Percentiles rank a stretch among this genome's conserved stretches.
Evolutionary conservation across 2,888 invertebrate species (phyloP).

Genomic region (Drosophila fungiperda): DNA sequence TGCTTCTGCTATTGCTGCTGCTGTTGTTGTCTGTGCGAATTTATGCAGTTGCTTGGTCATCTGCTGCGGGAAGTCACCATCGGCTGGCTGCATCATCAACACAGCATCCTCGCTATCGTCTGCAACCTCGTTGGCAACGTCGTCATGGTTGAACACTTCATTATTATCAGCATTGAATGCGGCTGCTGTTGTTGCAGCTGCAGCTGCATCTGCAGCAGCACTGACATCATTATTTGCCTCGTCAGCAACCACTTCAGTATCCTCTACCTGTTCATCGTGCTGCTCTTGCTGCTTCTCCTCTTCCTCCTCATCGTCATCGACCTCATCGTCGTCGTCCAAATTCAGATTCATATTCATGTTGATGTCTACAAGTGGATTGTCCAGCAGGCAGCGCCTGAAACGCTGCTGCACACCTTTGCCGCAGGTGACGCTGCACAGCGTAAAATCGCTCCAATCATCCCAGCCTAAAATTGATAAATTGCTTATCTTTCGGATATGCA

Average conservation of each 20-base stretch:
- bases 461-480: conserved; percentile 79
- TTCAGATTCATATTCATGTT: conserved; percentile 83
- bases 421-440: conserved; percentile 85
- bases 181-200: conserved; percentile 44
- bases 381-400: conserved; percentile 84
- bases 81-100: conserved; percentile 58
- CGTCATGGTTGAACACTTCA: conserved; percentile 59
- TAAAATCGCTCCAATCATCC: conserved; percentile 85
- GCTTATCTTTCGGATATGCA: conserved; percentile 1
- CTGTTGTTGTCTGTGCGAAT: conserved; percentile 41
- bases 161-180: conserved; percentile 59
- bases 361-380: conserved; percentile 84
- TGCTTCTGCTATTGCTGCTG: conserved; percentile 5
- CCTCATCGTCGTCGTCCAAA: conserved; percentile 63
- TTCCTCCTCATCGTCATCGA: conserved; percentile 42
- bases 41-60: conserved; percentile 53
- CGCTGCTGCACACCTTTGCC: conserved; percentile 85
- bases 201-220: conserved; percentile 19
- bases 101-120: conserved; percentile 23
- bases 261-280: conserved; percentile 18
- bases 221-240: conserved; percentile 67
- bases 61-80: conserved; percentile 30
- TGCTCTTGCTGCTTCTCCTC: background rate
- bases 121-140: conserved; percentile 28
- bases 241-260: conserved; percentile 50